These are phyloP conservation scores for Lordiphosa mommai DNA, from an alignment of 1,140 invertebrate species.

Conservation along the genomic window DNA sequence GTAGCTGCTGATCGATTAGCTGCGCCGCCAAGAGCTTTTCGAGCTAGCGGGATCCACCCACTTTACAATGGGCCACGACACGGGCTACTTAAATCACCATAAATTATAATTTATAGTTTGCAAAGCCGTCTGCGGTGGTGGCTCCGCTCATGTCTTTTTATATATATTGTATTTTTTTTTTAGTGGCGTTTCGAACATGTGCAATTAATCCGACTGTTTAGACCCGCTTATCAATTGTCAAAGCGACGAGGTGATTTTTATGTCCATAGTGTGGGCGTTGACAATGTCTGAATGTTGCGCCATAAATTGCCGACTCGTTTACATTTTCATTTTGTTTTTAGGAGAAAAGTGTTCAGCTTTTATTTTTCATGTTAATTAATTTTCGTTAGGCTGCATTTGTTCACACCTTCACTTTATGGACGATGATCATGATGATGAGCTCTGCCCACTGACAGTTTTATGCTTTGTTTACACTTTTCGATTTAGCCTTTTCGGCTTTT, in stretches of 20 bases:
- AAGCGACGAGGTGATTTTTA: conserved; percentile 36
- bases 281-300: conserved; percentile 22
- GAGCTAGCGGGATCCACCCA: conserved; percentile 49
- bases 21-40: conserved; percentile 55
- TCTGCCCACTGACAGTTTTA: conserved; percentile 77
- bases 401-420: conserved; percentile 66
- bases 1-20: conserved; percentile 60
- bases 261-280: conserved; percentile 27
- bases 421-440: conserved; percentile 51
- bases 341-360: neutral
- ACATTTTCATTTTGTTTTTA: neutral
- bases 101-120: conserved; percentile 74
- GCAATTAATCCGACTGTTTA: conserved; percentile 76
- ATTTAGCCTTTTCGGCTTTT: conserved; percentile 13
- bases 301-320: conserved; percentile 17
- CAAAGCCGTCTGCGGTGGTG: conserved; percentile 13
- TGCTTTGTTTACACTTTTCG: conserved; percentile 75
- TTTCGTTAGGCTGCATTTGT: conserved; percentile 29
- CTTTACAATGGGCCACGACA: conserved; percentile 31
- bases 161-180: neutral
- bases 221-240: conserved; percentile 73
- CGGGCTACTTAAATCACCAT: conserved; percentile 69
- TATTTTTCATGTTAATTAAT: conserved; percentile 25
- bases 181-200: conserved; percentile 48
- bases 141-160: neutral